Evolutionary conservation across 2,797 vertebrate genomes (phyloP), one percentile per base, ranked within the genome.

Genomic region (Galagoides demidoff): DNA sequence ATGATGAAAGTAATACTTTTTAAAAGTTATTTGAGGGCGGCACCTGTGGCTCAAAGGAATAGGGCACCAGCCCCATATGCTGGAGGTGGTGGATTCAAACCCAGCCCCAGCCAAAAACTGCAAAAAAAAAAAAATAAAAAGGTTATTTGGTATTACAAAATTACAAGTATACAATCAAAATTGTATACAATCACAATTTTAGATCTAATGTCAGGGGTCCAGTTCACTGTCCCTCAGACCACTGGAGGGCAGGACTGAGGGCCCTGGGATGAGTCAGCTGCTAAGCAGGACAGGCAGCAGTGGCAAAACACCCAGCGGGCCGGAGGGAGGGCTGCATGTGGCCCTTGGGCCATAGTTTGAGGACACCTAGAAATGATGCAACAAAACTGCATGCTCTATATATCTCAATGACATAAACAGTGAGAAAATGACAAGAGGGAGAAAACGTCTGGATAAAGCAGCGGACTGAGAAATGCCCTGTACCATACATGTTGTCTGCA

Each of bases 381-480:
- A 95, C 11, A 87, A 94, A 86, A 49, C 14, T 82, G 7, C 2
- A 37, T n/a, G 39, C 3, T 61, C 8, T 90, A 20, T 43, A 37
- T 52, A 39, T 27, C 20, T 92, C 74, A 89, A 29, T 78, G 49
- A 31, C 64, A 78, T 57, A 90, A 92, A 89, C 2, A 87, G 16
- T 82, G 59, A 86, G 22, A 94, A 95, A 93, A 97, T 61, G 19
- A 27, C 13, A 68, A 85, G 78, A 55, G 3, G 19, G 22, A 74
- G 1, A 94, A 92, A 92, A 81, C 68, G 68, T n/a, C 63, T 88
- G 14, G 19, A 57, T 76, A 84, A 82, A 84, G 7, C 68, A 49
- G 84, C 37, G 71, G 27, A 43, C 43, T 88, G 27, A 85, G 87
- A 82, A 92, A 17, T 66, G 8, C 12, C 3, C 52, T 4, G 66